Base-by-base conservation (phyloP, 2,113 vertebrate genomes). In the Hoplias malabaricus region DNA sequence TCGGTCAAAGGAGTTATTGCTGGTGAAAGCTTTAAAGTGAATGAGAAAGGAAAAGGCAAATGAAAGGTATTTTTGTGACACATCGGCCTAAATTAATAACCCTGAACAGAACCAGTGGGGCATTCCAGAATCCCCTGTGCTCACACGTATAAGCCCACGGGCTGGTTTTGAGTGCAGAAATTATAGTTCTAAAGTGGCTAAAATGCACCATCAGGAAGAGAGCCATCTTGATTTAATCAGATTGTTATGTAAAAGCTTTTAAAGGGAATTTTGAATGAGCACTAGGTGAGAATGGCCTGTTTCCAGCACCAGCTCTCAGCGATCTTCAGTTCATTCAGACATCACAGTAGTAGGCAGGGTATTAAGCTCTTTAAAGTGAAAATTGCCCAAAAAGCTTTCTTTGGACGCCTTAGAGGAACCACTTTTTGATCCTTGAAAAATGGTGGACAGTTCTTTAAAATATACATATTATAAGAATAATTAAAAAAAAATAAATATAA, bases 111-210 rank as follows among this genome's bases (percentile, higher is more conserved):
- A 43, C 4, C 40, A 7, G 13, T 66, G 48, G 27, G 66, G 57
- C 31, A 57, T 71, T 72, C 71, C 38, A 1, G 68, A 33, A 14
- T 75, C 33, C 48, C n/a, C 53, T 6, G 53, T 25, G 50, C 14
- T 56, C 48, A 48, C 36, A 77, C 29, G 72, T 12, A 48, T 65
- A 68, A 25, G 21, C 62, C 50, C 31, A 71, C 14, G 36, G 78
- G 63, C 43, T 43, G 38, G 14, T 50, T 68, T 74, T 65, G n/a
- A 74, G 38, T 73, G 33, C 53, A 67, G 12, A 31, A 48, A 81
- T 77, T 73, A 73, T 76, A 77, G 29, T 77, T 81, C 38, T 67
- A 73, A 71, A 77, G 40, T 67, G 62, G 23, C 3, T 29, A 73
- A 61, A 72, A 50, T 73, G 42, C 33, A 46, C 33, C 50, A 31